Percentiles rank a stretch among this genome's conserved stretches.
These are phyloP conservation scores for Leptopilina syphax DNA, from an alignment of 2,888 invertebrate species.

Conservation along the genomic window DNA sequence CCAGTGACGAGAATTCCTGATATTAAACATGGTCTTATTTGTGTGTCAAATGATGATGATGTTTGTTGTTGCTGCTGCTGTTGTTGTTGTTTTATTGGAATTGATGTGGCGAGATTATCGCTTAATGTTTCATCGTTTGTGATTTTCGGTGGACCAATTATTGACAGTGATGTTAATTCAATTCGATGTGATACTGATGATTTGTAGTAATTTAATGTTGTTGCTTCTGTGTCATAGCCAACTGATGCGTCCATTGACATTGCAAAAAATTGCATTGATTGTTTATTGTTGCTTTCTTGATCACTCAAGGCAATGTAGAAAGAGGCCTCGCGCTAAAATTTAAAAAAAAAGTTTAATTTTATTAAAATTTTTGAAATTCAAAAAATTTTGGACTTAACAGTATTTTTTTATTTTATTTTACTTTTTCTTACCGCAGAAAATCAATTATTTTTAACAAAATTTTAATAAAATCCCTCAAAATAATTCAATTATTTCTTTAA, in stretches of 20 bases:
- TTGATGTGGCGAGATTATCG: slow-evolving; percentile 55
- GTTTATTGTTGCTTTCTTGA: slow-evolving; percentile 71
- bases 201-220: slow-evolving; percentile 67
- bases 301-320: slow-evolving; percentile 76
- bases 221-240: slow-evolving; percentile 62
- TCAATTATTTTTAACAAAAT: too few species aligned
- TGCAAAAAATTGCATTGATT: slow-evolving; percentile 69
- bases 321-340: slow-evolving; percentile 76
- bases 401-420: too few species aligned
- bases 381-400: neutral
- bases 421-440: too few species aligned
- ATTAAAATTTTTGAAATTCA: neutral
- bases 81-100: slow-evolving; percentile 49
- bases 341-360: neutral
- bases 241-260: slow-evolving; percentile 68
- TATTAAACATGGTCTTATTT: slow-evolving; percentile 77
- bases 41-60: slow-evolving; percentile 53
- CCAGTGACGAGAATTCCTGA: slow-evolving; percentile 77
- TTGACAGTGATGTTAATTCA: slow-evolving; percentile 77
- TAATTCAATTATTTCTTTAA: too few species aligned
- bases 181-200: slow-evolving; percentile 64
- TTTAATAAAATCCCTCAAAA: too few species aligned
- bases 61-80: too few species aligned
- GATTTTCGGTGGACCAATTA: slow-evolving; percentile 73
- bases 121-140: slow-evolving; percentile 49